phyloP scores from a whole-genome alignment of 2,888 invertebrate genomes.

The Caenorhabditis sp. region DNA sequence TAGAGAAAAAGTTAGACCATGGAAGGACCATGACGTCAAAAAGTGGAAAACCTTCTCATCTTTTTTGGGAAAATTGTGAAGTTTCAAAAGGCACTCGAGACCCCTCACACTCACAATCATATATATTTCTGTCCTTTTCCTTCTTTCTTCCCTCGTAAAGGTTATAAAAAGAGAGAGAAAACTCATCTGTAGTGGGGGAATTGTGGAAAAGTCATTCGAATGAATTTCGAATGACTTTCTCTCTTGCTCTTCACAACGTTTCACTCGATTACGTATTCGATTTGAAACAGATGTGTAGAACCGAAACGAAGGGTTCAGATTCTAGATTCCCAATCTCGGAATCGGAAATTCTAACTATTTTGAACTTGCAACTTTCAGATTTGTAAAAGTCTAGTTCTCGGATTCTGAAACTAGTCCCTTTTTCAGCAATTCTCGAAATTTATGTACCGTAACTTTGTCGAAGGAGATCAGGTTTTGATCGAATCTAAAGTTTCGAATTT shows the following conservation, averaged over 20 bases:
- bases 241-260: background rate
- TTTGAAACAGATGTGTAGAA: conserved; percentile 31
- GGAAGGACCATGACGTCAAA: background rate
- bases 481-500: too few relatives aligned
- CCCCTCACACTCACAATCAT: background rate
- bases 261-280: conserved; percentile 39
- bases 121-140: background rate
- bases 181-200: conserved; percentile 27
- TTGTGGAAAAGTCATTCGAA: conserved; percentile 42
- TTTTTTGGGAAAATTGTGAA: conserved; percentile 6
- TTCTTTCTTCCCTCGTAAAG: background rate
- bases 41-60: background rate
- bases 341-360: background rate
- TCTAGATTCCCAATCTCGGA: background rate
- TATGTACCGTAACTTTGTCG: too few relatives aligned
- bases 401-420: too few relatives aligned
- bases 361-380: too few relatives aligned
- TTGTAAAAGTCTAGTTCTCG: too few relatives aligned
- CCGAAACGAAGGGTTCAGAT: background rate
- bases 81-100: conserved; percentile 13
- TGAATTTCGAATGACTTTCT: conserved; percentile 42
- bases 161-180: conserved; percentile 1
- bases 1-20: too few relatives aligned
- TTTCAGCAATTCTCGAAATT: too few relatives aligned
- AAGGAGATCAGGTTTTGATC: too few relatives aligned